Base-by-base conservation (phyloP, 2,888 invertebrate genomes). In the Onchidella celtica region DNA sequence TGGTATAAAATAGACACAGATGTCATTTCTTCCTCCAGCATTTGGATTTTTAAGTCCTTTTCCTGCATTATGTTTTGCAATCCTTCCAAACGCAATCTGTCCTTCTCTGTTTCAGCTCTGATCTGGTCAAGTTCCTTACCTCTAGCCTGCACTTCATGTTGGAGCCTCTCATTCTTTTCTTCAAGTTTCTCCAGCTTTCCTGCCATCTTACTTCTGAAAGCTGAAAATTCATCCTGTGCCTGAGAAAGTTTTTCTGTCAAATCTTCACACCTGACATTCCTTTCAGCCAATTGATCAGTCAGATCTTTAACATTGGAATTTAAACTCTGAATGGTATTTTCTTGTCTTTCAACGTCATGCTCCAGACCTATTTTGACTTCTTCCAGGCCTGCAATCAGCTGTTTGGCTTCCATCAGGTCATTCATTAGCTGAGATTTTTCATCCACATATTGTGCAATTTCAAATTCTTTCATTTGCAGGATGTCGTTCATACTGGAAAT, bases 381-480 rank as follows among this genome's bases (percentile, higher is more conserved):
- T 72, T 83, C 63, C 59, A 81, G 32, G 14, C 72, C 79, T 40
- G 79, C 24, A 40, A 77, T 77, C 38, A 77, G 47, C 36, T 85
- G 34, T 38, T 74, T 38, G 34, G 36, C 40, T 32, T 55, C 34
- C 24, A 72, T 65, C 63, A 77, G 17, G 24, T 57, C 29, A 0
- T 32, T 32, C 27, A 47, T 27, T 11, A 72, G 40, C 40, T 47
- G 69, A 24, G 73, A 36, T 68, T 36, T 34, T 34, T 83, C 82
- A 40, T 47, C 61, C 9, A 69, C 27, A 29, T 69, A n/a, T 3
- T 59, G 24, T 55, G 24, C 55, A 6, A 75, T 32, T 21, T 75
- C 61, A 69, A 47, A 40, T 21, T 75, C 66, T 66, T 83, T 70
- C 38, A 29, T 29, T 65, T 80, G 68, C 32, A 75, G n/a, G 63